phyloP scores from a whole-genome alignment of 2,888 invertebrate species.

The Congeria kusceri region DNA sequence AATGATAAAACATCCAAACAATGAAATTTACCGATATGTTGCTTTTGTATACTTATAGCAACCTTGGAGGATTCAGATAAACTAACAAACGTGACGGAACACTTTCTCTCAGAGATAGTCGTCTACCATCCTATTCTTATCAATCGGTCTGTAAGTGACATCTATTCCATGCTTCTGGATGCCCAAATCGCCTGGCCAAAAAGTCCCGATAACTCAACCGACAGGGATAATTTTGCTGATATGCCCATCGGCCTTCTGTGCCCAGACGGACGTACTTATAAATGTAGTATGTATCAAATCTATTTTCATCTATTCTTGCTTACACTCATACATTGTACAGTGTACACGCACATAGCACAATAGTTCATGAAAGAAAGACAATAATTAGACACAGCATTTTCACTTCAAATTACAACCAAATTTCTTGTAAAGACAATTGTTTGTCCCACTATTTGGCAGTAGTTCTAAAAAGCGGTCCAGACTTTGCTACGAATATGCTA shows the following conservation, averaged over 20 bases:
- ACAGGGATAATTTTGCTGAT: not conserved
- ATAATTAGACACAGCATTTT: too few species aligned
- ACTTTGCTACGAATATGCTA: not conserved
- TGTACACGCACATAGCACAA: too few species aligned
- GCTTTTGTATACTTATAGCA: slow-evolving; percentile 62
- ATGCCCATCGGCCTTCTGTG: not conserved
- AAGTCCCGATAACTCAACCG: not conserved
- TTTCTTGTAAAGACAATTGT: too few species aligned
- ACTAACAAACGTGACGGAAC: slow-evolving; percentile 58
- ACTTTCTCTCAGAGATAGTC: slow-evolving; percentile 61
- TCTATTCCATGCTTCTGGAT: slow-evolving; percentile 61
- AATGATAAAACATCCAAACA: too few species aligned
- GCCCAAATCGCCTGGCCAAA: slow-evolving; percentile 58
- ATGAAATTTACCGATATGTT: too few species aligned
- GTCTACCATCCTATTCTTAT: slow-evolving; percentile 45
- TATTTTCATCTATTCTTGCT: too few species aligned
- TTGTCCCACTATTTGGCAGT: too few species aligned
- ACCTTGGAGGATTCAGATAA: slow-evolving; percentile 71
- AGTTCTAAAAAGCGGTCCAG: too few species aligned
- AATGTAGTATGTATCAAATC: too few species aligned
- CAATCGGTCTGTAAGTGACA: slow-evolving; percentile 45
- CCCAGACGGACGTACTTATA: not conserved
- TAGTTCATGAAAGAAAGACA: too few species aligned
- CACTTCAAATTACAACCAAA: too few species aligned
- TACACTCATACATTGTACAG: too few species aligned